Conservation (phyloP, 2,113 vertebrate genomes). For the human region GRCh38 chr9:76127001-76127500, state of each 20-base stretch:
- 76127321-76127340: not conserved
- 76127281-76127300: not conserved
- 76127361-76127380: not conserved
- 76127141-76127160: not conserved
- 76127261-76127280: not conserved
- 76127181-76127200: not conserved
- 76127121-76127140: not conserved
- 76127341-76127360: not conserved
- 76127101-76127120: not conserved
- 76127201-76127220: not conserved
- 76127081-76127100: conserved; percentile 11
- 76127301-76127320: not conserved
- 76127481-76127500: not conserved
- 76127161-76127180: not conserved
- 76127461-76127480: not conserved
- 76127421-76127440: not conserved
- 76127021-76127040: not conserved
- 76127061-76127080: not conserved
- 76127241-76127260: not conserved
- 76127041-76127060: not conserved
- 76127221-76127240: not conserved
- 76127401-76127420: not conserved
- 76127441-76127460: not conserved
- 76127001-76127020: conserved; percentile 26
- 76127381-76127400: not conserved